Evolutionary conservation across 2,888 invertebrate genomes (phyloP), one percentile per base, ranked within the genome.

Genomic region (Megaustenia siamemsis): DNA sequence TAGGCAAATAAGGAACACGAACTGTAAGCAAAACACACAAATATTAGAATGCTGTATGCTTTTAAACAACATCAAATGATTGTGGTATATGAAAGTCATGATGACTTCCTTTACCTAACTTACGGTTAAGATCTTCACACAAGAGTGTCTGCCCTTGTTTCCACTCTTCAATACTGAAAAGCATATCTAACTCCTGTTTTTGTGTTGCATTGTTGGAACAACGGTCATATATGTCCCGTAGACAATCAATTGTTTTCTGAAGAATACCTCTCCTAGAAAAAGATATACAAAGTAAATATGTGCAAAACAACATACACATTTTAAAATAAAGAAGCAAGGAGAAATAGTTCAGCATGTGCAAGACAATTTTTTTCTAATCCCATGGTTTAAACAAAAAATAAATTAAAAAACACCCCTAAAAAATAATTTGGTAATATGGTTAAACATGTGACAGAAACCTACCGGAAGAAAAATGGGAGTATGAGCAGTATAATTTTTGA

Each of bases 181-280:
- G 84, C 63, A 83, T 77, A 66, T 86, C 86, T 40, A 87, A 82
- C 53, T 87, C 86, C 24, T 82, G 81, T 35, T 69, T 28, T 53
- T 63, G 53, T 49, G 83, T 82, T 38, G 60, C 76, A 60, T 86
- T 87, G 60, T 82, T 71, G 10, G 82, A 28, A 56, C 87, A 87
- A 12, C 86, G 68, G 18, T 69, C 53, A 38, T 77, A 75, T 8
- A 87, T 69, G 63, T 87, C 85, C 35, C 77, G 63, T 21, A 87
- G 82, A 43, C 87, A 87, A 56, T 86, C 83, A 28, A 87, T 87
- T 5, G 87, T 85, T 69, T 87, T 87, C 53, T 83, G 82, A 45
- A 86, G 80, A 68, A 85, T 73, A 0, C 87, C 87, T 6, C 86
- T 81, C 15, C 87, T 87, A 56, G 43, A 43, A 24, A 18, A 60